Evolutionary conservation across 2,113 vertebrate genomes (phyloP), one percentile per base, ranked within the genome.

Genomic region (Leptobrachium ailaonicum): DNA sequence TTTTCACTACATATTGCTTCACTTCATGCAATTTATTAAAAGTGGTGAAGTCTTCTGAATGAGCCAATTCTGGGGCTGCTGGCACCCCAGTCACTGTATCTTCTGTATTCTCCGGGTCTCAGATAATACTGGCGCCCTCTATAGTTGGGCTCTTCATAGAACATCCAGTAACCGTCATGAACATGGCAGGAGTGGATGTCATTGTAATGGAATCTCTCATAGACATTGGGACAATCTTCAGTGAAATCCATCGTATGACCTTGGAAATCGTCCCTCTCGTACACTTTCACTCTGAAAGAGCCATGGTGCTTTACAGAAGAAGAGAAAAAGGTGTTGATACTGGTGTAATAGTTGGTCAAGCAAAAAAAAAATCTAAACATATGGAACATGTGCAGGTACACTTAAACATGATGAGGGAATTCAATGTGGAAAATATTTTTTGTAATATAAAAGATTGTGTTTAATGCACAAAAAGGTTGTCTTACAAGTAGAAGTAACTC

Each of bases 61-160:
- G 89, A 92, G 45, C 90, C 89, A 4, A 63, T 90, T 76, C 85
- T 71, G 84, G 90, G 87, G 40, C 92, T 91, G 75, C 87, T 83
- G 84, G 90, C 91, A 54, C 90, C 87, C 89, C 91, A 94, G 85
- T 94, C 92, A 4, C 91, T 87, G 79, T 91, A 93, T 84, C 87
- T 89, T 87, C 88, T 86, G 76, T 95, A 93, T 83, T 95, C 90
- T 2, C 92, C 88, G 0, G 89, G 58, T 76, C 92, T 90, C 83
- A 95, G 85, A 82, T 95, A 94, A 87, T 91, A 93, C 87, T 92
- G 88, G 75, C 83, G 75, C 41, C 92, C 92, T 79, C 89, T 86
- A 82, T 90, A 94, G 86, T 87, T 93, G 76, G 90, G 91, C 84
- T 90, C 92, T 4, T 73, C 71, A 73, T 73, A 73, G 71, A 73